Base-by-base conservation (phyloP, 2,113 vertebrate species). In the Coregonus clupeaformis region DNA sequence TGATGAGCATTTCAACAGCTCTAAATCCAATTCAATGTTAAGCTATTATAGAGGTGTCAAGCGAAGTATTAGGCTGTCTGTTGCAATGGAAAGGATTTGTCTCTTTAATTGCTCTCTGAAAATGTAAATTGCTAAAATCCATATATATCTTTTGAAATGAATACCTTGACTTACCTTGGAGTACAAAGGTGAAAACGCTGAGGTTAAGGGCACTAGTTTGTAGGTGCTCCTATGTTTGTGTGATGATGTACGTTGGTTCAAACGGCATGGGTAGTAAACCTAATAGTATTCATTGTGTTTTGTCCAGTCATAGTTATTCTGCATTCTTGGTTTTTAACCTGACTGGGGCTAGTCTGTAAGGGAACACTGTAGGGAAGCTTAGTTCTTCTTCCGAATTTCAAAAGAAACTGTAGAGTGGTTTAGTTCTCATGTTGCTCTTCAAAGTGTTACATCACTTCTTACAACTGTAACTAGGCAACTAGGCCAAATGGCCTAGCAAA, bases 401-500 rank as follows among this genome's bases (percentile, higher is more conserved):
- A 55, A 55, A 55, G 52, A 55, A 55, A 45, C 9, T 6, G 5
- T 45, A 45, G 13, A 55, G 52, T 9, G 52, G 52, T 16, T 55
- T 55, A 16, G 12, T 16, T 55, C 16, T 9, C 18, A 16, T 55
- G 27, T 27, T 55, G 52, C 1, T 20, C 52, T 14, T 55, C 18
- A 55, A 55, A 55, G 4, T 42, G 16, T 55, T 20, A 20, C 52
- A 65, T 32, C 30, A 20, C 18, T 9, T 29, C 65, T n/a, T 67
- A 20, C 25, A 65, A 30, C 64, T 67, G 27, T 67, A 67, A 16
- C 30, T 67, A n/a, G 64, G 64, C 30, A 67, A 16, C 30, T 67
- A n/a, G 64, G 64, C 30, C 64, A 67, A 36, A 16, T 30, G 47
- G 47, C 47, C 47, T 29, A 16, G 14, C n/a, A 49, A 49, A 18